These are phyloP conservation scores for Diarsia brunnea DNA, from an alignment of 2,888 invertebrate genomes.

Conservation along the genomic window DNA sequence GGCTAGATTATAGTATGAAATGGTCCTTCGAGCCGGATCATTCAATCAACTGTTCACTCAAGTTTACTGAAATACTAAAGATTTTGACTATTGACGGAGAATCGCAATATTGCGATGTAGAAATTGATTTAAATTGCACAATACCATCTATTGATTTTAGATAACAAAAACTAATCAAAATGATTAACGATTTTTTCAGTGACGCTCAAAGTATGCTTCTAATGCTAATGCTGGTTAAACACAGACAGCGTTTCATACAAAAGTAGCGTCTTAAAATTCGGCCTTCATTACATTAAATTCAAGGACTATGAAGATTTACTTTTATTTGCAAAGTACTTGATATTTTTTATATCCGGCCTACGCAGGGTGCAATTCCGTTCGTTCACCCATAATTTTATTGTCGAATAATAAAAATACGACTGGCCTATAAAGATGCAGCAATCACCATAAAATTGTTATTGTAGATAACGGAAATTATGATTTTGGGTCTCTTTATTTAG, in stretches of 20 bases:
- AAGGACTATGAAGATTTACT: conserved; percentile 42
- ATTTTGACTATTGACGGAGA: not conserved
- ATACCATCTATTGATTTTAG: not conserved
- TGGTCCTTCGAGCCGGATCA: conserved; percentile 1
- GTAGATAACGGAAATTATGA: conserved; percentile 62
- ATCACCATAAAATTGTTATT: conserved; percentile 65
- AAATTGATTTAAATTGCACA: not conserved
- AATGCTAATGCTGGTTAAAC: not conserved
- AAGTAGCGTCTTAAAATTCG: conserved; percentile 5
- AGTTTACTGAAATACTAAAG: not conserved
- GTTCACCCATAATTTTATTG: conserved; percentile 64
- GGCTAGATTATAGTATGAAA: not conserved
- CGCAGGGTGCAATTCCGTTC: conserved; percentile 58
- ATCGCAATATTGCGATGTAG: not conserved
- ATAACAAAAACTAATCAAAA: too few species aligned
- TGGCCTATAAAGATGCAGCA: conserved; percentile 64
- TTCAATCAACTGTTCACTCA: not conserved
- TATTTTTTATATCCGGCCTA: conserved; percentile 55
- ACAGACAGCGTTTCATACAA: not conserved
- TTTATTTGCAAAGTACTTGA: conserved; percentile 51
- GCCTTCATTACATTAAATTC: conserved; percentile 18
- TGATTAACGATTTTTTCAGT: not conserved
- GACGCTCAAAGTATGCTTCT: not conserved
- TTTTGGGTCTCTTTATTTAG: conserved; percentile 56
- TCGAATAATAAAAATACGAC: conserved; percentile 64